These are phyloP conservation scores for Mnemiopsis leidyi DNA, from an alignment of 37 sponge, comb jelly and placozoan genomes.

Conservation along the genomic window DNA sequence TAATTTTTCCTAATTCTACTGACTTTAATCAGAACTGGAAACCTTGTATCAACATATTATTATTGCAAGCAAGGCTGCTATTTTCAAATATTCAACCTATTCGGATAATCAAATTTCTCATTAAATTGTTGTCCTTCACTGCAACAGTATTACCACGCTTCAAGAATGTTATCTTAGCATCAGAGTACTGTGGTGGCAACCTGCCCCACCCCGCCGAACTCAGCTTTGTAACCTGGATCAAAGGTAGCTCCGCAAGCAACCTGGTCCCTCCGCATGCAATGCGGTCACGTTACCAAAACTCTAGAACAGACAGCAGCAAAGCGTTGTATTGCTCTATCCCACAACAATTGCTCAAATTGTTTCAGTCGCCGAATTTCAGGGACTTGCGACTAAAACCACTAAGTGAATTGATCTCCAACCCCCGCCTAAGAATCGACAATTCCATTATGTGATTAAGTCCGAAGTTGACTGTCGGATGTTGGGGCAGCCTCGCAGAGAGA, in stretches of 20 bases:
- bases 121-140: neutral
- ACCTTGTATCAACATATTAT: too few species aligned
- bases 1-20: too few species aligned
- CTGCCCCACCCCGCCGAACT: neutral
- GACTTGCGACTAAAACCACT: constrained; percentile 6
- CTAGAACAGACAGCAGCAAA: neutral
- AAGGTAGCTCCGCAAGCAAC: neutral
- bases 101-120: neutral
- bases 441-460: constrained; percentile 7
- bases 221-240: neutral
- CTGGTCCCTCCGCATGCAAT: too few species aligned
- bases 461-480: neutral
- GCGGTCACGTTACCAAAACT: neutral
- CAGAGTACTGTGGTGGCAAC: neutral
- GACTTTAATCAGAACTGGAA: too few species aligned
- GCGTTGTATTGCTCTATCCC: neutral
- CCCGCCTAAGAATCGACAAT: neutral
- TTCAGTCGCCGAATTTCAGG: neutral
- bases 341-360: neutral
- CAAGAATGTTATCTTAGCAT: neutral
- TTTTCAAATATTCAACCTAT: too few species aligned
- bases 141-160: neutral
- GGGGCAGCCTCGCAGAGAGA: neutral
- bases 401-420: neutral
- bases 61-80: too few species aligned